Evolutionary conservation across 2,113 vertebrate genomes (phyloP).

Genomic region (Drymodes brunneopygia): DNA sequence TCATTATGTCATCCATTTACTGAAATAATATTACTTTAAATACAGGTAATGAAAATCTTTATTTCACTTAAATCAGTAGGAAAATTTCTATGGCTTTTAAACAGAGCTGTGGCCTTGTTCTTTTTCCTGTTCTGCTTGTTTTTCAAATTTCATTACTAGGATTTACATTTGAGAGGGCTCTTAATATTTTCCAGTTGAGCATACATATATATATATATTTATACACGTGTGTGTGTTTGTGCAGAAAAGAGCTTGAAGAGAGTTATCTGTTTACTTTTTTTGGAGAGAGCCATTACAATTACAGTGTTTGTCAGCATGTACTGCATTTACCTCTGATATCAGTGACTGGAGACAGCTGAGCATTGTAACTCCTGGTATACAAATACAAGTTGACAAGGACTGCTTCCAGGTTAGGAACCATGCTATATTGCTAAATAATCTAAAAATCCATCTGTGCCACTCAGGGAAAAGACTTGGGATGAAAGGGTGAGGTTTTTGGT

Average conservation of each 20-base stretch:
- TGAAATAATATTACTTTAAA: background rate
- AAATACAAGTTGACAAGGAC: background rate
- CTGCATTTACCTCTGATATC: background rate
- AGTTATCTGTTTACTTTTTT: background rate
- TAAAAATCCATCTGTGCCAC: background rate
- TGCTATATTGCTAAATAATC: background rate
- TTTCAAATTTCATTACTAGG: background rate
- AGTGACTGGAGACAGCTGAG: background rate
- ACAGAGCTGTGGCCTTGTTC: background rate
- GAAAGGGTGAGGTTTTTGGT: background rate
- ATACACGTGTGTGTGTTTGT: background rate
- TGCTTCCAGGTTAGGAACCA: background rate
- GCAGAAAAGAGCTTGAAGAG: background rate
- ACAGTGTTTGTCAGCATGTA: background rate
- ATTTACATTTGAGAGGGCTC: background rate
- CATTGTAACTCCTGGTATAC: background rate
- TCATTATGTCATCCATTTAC: background rate
- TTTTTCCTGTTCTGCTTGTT: background rate
- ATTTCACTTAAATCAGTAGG: background rate
- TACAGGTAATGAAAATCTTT: background rate
- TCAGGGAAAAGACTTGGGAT: background rate
- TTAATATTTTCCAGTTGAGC: background rate
- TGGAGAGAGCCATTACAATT: background rate
- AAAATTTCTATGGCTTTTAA: background rate
- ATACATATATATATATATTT: background rate